Conservation (phyloP, 2,888 invertebrate species). For the Idaea straminata region DNA sequence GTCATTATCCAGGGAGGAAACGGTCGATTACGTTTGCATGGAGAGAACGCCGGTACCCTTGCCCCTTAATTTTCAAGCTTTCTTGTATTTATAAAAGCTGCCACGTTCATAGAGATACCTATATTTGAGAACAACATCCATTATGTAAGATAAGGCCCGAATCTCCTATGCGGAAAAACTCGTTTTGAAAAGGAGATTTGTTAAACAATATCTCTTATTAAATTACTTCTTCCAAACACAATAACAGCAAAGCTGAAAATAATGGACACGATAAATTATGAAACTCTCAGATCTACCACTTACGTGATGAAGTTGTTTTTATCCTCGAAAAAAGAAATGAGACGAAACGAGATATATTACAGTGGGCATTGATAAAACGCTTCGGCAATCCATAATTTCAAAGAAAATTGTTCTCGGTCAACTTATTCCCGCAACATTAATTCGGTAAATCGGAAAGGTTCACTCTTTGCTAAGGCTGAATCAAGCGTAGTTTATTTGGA, state of each 20-base stretch:
- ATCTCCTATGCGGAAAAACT: neutral
- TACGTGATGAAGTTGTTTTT: conserved; percentile 44
- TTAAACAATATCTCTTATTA: conserved; percentile 21
- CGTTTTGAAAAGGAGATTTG: neutral
- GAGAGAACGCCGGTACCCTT: too few relatives aligned
- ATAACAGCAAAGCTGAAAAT: conserved; percentile 28
- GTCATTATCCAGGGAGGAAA: too few relatives aligned
- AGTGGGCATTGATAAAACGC: conserved; percentile 54
- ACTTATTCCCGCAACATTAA: conserved; percentile 44
- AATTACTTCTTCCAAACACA: conserved; percentile 24
- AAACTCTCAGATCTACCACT: conserved; percentile 33
- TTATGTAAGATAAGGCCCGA: neutral
- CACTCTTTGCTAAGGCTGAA: conserved; percentile 20
- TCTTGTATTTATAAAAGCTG: too few relatives aligned
- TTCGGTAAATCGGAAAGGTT: conserved; percentile 34
- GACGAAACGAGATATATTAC: conserved; percentile 46
- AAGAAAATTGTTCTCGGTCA: conserved; percentile 45
- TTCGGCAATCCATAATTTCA: conserved; percentile 52
- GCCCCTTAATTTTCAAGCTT: too few relatives aligned
- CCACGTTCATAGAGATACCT: too few relatives aligned
- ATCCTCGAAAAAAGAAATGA: conserved; percentile 31
- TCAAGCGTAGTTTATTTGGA: conserved; percentile 8
- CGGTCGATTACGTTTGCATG: too few relatives aligned
- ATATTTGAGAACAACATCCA: neutral
- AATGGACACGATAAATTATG: conserved; percentile 30